These are phyloP conservation scores for Brassicogethes aeneus DNA, from an alignment of 2,888 invertebrate species.

Conservation along the genomic window DNA sequence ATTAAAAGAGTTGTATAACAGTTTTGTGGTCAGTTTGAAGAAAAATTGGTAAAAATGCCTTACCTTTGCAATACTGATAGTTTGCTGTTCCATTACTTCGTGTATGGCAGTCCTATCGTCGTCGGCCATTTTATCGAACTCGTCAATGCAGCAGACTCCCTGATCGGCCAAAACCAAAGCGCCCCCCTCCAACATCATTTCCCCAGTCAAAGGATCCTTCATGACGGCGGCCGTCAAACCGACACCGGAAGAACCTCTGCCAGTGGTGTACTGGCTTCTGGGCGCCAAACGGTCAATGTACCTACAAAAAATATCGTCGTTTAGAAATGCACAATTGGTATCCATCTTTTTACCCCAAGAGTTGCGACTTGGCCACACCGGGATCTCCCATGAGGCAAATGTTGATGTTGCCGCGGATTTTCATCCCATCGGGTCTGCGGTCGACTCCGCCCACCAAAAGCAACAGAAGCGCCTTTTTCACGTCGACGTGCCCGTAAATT, in stretches of 20 bases:
- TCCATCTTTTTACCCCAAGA: no score
- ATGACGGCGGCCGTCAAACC: slow-evolving; percentile 97
- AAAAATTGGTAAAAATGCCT: no score
- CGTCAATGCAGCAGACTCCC: slow-evolving; percentile 98
- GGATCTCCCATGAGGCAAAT: slow-evolving; percentile 99
- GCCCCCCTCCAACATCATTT: slow-evolving; percentile 96
- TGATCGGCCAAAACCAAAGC: slow-evolving; percentile 94
- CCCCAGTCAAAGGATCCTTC: slow-evolving; percentile 94
- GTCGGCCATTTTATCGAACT: slow-evolving; percentile 99
- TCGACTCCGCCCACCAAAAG: slow-evolving; percentile 90
- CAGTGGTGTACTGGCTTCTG: slow-evolving; percentile 92
- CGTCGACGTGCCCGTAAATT: slow-evolving; percentile 96
- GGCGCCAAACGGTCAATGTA: slow-evolving; percentile 92
- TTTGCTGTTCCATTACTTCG: slow-evolving; percentile 99
- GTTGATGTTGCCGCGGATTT: slow-evolving; percentile 94
- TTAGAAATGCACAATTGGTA: no score
- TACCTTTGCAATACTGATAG: slow-evolving; percentile 96
- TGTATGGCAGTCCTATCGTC: slow-evolving; percentile 91
- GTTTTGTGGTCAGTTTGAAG: no score
- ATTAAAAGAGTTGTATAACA: no score
- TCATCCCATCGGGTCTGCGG: slow-evolving; percentile 86
- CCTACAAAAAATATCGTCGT: no score
- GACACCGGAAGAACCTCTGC: slow-evolving; percentile 95
- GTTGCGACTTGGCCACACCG: slow-evolving; percentile 97
- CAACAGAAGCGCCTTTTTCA: slow-evolving; percentile 92